Percentiles rank a stretch among this genome's conserved stretches.
Conservation (phyloP, 2,113 vertebrate genomes). For the Tricholaema leucomelas region DNA sequence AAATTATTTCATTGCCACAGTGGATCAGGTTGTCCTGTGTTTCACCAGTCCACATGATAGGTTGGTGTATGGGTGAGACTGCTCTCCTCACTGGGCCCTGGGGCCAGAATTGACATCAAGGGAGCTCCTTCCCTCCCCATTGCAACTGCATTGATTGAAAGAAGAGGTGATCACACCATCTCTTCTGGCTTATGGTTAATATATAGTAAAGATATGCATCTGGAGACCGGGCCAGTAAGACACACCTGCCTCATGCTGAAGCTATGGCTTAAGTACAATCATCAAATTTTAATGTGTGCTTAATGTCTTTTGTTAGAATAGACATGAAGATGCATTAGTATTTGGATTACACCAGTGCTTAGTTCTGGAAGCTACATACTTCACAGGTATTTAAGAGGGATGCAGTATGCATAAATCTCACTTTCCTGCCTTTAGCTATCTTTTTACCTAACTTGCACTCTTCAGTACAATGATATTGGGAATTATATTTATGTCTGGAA, state of each 20-base stretch:
- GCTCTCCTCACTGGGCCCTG: background rate
- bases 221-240: background rate
- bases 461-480: background rate
- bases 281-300: background rate
- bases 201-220: background rate
- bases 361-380: background rate
- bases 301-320: background rate
- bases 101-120: rapidly evolving
- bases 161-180: background rate
- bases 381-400: background rate
- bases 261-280: background rate
- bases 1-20: background rate
- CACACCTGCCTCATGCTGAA: background rate
- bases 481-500: background rate
- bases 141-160: rapidly evolving
- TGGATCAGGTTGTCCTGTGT: background rate
- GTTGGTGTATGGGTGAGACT: background rate
- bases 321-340: background rate
- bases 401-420: background rate
- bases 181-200: background rate
- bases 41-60: background rate
- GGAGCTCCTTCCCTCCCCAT: background rate
- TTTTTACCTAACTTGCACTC: background rate
- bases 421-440: background rate
- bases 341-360: background rate